Conservation (phyloP, 2,888 invertebrate species). For the Clepsis dumicolana region DNA sequence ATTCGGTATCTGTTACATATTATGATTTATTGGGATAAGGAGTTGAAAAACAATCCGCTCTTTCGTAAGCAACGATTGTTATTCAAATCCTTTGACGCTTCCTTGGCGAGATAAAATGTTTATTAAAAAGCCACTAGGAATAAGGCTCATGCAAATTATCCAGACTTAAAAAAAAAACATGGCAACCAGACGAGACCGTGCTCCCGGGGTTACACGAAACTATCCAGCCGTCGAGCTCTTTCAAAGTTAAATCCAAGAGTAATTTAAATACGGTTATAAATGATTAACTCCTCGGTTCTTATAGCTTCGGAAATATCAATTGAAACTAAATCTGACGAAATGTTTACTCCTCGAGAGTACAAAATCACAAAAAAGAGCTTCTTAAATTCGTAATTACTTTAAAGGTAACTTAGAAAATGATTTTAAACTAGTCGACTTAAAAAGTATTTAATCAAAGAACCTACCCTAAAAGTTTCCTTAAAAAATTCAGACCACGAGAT, state of each 20-base stretch:
- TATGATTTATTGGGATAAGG: slow-evolving; percentile 28
- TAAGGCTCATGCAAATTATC: slow-evolving; percentile 20
- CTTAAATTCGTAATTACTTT: not conserved
- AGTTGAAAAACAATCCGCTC: slow-evolving; percentile 14
- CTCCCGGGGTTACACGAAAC: slow-evolving; percentile 13
- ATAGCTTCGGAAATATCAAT: slow-evolving; percentile 1
- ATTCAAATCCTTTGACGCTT: slow-evolving; percentile 30
- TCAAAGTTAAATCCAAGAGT: slow-evolving; percentile 1
- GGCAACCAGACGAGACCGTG: slow-evolving; percentile 15
- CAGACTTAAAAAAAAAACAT: slow-evolving; percentile 19
- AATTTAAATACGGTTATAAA: slow-evolving; percentile 2
- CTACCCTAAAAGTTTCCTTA: not conserved
- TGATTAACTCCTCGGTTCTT: slow-evolving; percentile 5
- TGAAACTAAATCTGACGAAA: slow-evolving; percentile 3
- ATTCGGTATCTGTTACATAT: slow-evolving; percentile 18
- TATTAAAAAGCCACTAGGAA: slow-evolving; percentile 13
- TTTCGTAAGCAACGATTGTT: slow-evolving; percentile 46
- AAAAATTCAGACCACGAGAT: not conserved
- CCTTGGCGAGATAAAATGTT: slow-evolving; percentile 23
- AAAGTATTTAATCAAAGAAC: not conserved
- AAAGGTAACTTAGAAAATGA: not conserved
- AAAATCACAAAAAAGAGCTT: not conserved
- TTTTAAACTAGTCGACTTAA: not conserved
- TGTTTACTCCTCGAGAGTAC: not conserved
- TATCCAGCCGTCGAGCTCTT: slow-evolving; percentile 13